Evolutionary conservation across 2,113 vertebrate genomes (phyloP).

Genomic region (Misgurnus anguillicaudatus): DNA sequence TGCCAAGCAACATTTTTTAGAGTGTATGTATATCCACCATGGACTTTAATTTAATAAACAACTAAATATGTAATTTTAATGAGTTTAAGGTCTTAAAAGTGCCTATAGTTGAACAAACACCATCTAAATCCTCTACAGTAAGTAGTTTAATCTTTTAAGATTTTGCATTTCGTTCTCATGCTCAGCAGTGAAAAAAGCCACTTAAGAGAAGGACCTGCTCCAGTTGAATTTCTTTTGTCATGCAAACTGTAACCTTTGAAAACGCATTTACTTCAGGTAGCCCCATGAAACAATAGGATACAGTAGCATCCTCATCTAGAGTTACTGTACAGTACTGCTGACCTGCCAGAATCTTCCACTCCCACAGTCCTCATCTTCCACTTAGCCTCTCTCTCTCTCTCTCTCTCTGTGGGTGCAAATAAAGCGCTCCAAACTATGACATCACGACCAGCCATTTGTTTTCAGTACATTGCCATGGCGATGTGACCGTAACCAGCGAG

Average conservation of each 20-base stretch:
- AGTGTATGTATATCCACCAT: too few species aligned
- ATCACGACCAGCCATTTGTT: constrained; percentile 58
- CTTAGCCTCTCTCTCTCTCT: background rate
- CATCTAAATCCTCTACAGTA: background rate
- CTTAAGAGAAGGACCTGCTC: background rate
- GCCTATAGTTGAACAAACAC: background rate
- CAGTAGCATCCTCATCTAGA: constrained; percentile 32
- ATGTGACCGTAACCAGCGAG: constrained; percentile 49
- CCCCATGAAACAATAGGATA: constrained; percentile 20
- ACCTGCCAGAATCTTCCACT: constrained; percentile 30
- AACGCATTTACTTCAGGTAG: constrained; percentile 20
- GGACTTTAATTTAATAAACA: too few species aligned
- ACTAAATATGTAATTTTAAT: too few species aligned
- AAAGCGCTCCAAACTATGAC: constrained; percentile 39
- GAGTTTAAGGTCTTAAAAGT: too few species aligned
- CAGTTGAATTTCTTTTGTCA: constrained; percentile 26
- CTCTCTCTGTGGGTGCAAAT: constrained; percentile 7
- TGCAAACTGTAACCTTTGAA: constrained; percentile 40
- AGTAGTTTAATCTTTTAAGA: background rate
- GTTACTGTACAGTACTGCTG: constrained; percentile 10
- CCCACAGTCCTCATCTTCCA: constrained; percentile 50
- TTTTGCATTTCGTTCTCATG: background rate
- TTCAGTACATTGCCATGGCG: constrained; percentile 54
- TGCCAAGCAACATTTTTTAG: too few species aligned
- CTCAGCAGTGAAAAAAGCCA: background rate